Base-by-base conservation (phyloP, 2,888 invertebrate genomes). In the Steinernema scapterisci region DNA sequence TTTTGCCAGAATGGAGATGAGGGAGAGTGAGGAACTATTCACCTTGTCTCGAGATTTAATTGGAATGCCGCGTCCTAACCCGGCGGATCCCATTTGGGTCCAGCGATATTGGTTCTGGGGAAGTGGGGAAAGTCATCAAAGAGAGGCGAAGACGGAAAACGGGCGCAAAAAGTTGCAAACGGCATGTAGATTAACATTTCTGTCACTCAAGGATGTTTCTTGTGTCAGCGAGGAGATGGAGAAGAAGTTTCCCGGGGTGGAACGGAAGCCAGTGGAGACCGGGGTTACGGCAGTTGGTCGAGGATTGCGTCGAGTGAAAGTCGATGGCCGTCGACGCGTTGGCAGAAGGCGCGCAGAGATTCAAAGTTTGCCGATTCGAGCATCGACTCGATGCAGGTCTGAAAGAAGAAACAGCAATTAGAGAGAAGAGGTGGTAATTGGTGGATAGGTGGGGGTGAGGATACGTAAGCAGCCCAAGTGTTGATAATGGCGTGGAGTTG, bases 371-470 rank as follows among this genome's bases (percentile, higher is more conserved):
- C 79, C 45, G 74, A 73, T 45, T 79, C 79, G 25, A 79, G 45
- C 16, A 81, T 73, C 13, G 77, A 76, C 52, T 81, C 79, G 72
- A 79, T 81, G 56, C 79, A 79, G 71, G 76, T 81, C 79, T 79
- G 56, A 81, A 79, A 51, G 25, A 5, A 31, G 13, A 48, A 48
- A 19, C 31, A 27, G 63, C 63, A 63, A 19, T 19, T 16, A 48
- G 6, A 5, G 13, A 13, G 48, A 31, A 27, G 25, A 38, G 38
- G 38, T 6, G 38, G 9, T 38, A 38, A 6, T n/a, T n/a, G n/a
- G n/a, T n/a, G n/a, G n/a, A n/a, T n/a, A n/a, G n/a, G n/a, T n/a
- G n/a, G n/a, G n/a, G n/a, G n/a, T n/a, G n/a, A n/a, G n/a, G n/a
- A n/a, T n/a, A n/a, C n/a, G n/a, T n/a, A n/a, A n/a, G n/a, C n/a